A percentile compares a stretch with the other conserved stretches of the same genome.
phyloP scores from a whole-genome alignment of 2,888 invertebrate genomes.

The Apoda limacodes region DNA sequence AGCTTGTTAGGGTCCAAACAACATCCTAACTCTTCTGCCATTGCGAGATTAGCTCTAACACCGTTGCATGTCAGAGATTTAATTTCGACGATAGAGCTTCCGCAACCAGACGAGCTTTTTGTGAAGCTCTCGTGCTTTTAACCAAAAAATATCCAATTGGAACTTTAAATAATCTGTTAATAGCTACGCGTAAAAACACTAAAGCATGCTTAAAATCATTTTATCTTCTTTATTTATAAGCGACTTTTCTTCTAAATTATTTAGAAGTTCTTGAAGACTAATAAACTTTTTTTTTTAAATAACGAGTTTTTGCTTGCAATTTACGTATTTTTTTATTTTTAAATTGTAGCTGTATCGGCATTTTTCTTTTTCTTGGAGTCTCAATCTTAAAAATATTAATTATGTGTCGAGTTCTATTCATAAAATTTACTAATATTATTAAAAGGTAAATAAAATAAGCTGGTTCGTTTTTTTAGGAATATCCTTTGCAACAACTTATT shows the following conservation, averaged over 20 bases:
- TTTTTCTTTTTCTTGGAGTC: neutral
- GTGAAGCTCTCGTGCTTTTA: constrained; percentile 6
- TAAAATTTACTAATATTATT: no score
- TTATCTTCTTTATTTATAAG: no score
- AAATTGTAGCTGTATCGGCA: constrained; percentile 1
- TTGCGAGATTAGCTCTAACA: constrained; percentile 14
- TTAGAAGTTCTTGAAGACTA: constrained; percentile 2
- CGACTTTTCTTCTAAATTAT: constrained; percentile 1
- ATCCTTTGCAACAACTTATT: no score
- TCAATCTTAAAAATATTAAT: no score
- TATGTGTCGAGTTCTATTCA: no score
- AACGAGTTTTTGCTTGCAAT: constrained; percentile 6
- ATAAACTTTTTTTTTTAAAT: constrained; percentile 3
- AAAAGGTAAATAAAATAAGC: no score
- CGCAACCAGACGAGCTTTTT: constrained; percentile 12
- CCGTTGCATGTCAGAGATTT: constrained; percentile 20
- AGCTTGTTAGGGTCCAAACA: constrained; percentile 12
- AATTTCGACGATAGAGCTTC: constrained; percentile 16
- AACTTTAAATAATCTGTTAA: no score
- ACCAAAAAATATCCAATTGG: constrained; percentile 14
- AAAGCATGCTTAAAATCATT: no score
- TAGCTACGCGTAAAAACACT: no score
- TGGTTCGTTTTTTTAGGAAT: no score
- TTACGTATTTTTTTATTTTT: constrained; percentile 9
- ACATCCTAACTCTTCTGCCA: constrained; percentile 17